Conservation (phyloP, 2,888 invertebrate species). For the Yponomeuta plumbellus region DNA sequence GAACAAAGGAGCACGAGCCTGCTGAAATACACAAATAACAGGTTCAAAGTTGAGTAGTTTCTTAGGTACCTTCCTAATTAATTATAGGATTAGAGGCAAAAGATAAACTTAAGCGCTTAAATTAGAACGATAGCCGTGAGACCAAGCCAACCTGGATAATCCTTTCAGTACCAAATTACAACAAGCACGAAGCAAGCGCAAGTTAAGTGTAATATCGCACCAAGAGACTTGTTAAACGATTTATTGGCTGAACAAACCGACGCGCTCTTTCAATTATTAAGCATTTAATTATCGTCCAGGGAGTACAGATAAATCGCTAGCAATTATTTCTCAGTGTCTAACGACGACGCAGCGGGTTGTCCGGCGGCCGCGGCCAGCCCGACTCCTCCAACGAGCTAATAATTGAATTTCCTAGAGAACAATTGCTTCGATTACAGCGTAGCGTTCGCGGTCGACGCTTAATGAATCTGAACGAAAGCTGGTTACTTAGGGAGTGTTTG, state of each 20-base stretch:
- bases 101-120: conserved; percentile 1
- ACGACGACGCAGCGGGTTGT: conserved; percentile 42
- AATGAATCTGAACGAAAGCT: conserved; percentile 72
- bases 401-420: conserved; percentile 73
- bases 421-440: conserved; percentile 72
- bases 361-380: conserved; percentile 20
- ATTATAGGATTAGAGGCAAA: not conserved
- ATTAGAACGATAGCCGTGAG: conserved; percentile 51
- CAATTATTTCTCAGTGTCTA: conserved; percentile 65
- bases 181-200: conserved; percentile 57
- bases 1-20: not conserved
- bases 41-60: not conserved
- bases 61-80: not conserved
- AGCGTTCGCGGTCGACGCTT: conserved; percentile 68
- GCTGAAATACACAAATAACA: too few relatives aligned
- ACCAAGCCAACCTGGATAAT: conserved; percentile 56
- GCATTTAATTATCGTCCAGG: conserved; percentile 63
- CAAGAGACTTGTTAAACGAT: conserved; percentile 38
- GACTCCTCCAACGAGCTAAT: conserved; percentile 34
- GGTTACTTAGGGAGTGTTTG: conserved; percentile 69
- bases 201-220: conserved; percentile 48
- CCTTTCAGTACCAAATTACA: conserved; percentile 59
- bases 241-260: conserved; percentile 47
- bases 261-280: conserved; percentile 65
- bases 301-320: conserved; percentile 56